Evolutionary conservation across 2,113 vertebrate species (phyloP).

Genomic region (Pomatorhinus ruficollis): DNA sequence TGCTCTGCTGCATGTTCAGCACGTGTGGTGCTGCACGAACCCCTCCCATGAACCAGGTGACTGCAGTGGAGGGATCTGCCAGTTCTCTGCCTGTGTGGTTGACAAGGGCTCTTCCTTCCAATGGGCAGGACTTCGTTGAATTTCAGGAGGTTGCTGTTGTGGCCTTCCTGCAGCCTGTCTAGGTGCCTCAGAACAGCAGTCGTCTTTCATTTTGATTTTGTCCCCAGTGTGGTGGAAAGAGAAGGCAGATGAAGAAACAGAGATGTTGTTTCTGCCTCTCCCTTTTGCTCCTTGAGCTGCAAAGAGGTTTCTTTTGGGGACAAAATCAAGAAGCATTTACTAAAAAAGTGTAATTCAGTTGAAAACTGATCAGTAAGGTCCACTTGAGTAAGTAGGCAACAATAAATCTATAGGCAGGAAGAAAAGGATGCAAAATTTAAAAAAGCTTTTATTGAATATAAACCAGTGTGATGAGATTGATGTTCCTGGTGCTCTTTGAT

Average conservation of each 20-base stretch:
- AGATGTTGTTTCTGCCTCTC: neutral
- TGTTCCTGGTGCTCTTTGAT: neutral
- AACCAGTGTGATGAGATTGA: neutral
- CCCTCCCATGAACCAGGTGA: neutral
- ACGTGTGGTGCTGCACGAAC: fast-evolving
- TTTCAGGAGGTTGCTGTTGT: neutral
- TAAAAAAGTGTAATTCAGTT: neutral
- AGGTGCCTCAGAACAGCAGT: neutral
- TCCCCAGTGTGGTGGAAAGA: neutral
- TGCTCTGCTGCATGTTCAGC: neutral
- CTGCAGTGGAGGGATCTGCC: neutral
- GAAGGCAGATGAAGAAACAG: neutral
- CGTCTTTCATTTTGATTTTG: neutral
- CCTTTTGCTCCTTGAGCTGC: neutral
- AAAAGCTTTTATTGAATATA: neutral
- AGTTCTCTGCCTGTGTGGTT: neutral
- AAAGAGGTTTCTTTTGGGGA: neutral
- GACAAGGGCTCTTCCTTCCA: neutral
- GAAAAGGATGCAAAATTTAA: neutral
- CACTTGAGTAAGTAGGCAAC: neutral
- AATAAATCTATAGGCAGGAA: neutral
- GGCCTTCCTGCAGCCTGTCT: neutral
- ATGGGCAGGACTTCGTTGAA: neutral
- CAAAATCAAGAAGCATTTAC: neutral
- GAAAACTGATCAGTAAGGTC: neutral